These are phyloP conservation scores for Apotomis betuletana DNA, from an alignment of 2,888 invertebrate species.

Conservation along the genomic window DNA sequence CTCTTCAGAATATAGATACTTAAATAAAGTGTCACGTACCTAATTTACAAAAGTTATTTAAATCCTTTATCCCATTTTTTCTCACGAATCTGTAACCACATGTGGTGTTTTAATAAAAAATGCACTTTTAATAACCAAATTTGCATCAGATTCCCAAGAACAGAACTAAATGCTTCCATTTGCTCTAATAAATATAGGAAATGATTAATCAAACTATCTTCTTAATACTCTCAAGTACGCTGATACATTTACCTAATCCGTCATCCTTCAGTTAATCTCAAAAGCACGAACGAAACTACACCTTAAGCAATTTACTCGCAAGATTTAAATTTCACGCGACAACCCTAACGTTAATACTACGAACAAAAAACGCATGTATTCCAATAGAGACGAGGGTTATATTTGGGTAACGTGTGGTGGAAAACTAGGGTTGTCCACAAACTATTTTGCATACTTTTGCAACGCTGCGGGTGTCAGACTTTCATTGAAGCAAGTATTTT, in stretches of 20 bases:
- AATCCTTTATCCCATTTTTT: not conserved
- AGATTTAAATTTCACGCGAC: constrained; percentile 36
- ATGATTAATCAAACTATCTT: constrained; percentile 68
- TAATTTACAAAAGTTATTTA: not conserved
- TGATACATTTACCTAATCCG: constrained; percentile 68
- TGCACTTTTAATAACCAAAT: constrained; percentile 46
- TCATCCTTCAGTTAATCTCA: constrained; percentile 50
- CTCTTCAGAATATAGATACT: no score
- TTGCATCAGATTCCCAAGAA: constrained; percentile 47
- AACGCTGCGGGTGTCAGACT: constrained; percentile 63
- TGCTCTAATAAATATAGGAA: constrained; percentile 53
- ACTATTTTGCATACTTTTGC: constrained; percentile 68
- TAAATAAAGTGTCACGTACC: not conserved
- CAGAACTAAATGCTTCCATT: constrained; percentile 52
- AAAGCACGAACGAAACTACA: constrained; percentile 34
- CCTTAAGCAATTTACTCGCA: constrained; percentile 41
- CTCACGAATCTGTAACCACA: constrained; percentile 21
- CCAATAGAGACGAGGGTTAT: not conserved
- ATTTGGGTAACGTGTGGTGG: constrained; percentile 18
- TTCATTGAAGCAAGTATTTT: constrained; percentile 54
- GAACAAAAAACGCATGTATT: not conserved
- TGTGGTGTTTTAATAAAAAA: constrained; percentile 43
- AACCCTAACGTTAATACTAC: not conserved
- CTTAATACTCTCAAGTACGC: constrained; percentile 48
- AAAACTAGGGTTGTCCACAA: constrained; percentile 50